These are phyloP conservation scores for Atlantisia rogersi DNA, from an alignment of 2,113 vertebrate species.

Conservation along the genomic window DNA sequence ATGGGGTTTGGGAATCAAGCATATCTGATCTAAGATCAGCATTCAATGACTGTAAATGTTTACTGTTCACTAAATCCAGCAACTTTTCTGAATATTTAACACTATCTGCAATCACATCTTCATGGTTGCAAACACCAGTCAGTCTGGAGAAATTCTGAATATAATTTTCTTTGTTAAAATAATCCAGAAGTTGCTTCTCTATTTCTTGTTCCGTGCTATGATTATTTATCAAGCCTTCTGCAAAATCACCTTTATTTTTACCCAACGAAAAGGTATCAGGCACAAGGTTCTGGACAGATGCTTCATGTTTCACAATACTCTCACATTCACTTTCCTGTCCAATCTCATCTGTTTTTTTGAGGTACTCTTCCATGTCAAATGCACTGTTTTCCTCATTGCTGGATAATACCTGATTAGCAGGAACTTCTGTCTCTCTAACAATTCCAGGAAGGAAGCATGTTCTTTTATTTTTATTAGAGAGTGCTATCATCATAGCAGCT, in stretches of 20 bases:
- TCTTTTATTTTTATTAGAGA: constrained; percentile 82
- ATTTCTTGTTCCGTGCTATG: neutral
- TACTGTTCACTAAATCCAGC: neutral
- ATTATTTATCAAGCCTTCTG: constrained; percentile 1
- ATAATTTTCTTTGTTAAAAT: neutral
- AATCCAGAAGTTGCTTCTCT: neutral
- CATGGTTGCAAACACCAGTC: neutral
- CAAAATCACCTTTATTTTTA: neutral
- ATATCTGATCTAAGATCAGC: neutral
- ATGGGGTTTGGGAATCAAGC: neutral
- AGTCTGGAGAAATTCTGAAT: neutral
- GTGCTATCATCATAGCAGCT: constrained; percentile 89
- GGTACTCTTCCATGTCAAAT: constrained; percentile 91
- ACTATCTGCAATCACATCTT: neutral
- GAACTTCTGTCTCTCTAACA: neutral
- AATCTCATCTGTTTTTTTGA: constrained; percentile 79
- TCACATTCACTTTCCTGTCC: constrained; percentile 53
- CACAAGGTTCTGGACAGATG: neutral
- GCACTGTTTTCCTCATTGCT: constrained; percentile 66
- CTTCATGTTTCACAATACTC: constrained; percentile 43
- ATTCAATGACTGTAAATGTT: neutral
- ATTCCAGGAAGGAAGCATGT: neutral
- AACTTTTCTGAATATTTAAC: neutral
- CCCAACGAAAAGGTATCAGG: constrained; percentile 29
- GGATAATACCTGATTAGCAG: constrained; percentile 13